Base-by-base conservation (phyloP, 2,113 vertebrate species). In the Labrus mixtus region DNA sequence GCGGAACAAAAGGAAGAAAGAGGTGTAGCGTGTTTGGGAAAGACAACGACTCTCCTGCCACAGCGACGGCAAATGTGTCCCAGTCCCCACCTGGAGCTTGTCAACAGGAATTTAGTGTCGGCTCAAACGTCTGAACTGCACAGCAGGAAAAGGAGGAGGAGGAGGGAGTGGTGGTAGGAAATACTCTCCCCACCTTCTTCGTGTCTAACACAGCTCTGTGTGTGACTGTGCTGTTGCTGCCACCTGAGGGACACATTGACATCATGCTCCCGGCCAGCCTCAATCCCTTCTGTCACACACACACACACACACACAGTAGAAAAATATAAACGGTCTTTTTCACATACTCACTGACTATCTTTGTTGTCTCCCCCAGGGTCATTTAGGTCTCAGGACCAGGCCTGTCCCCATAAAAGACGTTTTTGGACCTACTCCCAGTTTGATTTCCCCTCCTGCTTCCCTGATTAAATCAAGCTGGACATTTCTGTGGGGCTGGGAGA, bases 391-490 rank as follows among this genome's bases (percentile, higher is more conserved):
- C 81, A 70, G 81, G 69, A 82, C 80, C 55, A 43, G 65, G 73
- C 68, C 79, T 79, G 87, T 88, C 86, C 85, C 88, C 68, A 70
- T 58, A 69, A 69, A 81, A 68, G 75, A 84, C 60, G 59, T 45
- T 74, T 76, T 85, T 84, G 90, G 88, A 76, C 64, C 59, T 63
- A 43, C 74, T 82, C 83, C 84, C 82, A 84, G 73, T 84, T 65
- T 82, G 74, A 85, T 80, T 84, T 84, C 81, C 29, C 87, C 73
- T 55, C 67, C 68, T 70, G 80, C 71, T 60, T 81, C 75, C 22
- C 39, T 91, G 91, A 91, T 91, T 91, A 90, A 92, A 90, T 89
- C 83, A 91, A 91, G 90, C 88, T 92, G 87, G 85, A 89, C 77
- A 80, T 88, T 90, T 87, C 81, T 87, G 88, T 81, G 78, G 85